Percentiles rank a stretch among this genome's conserved stretches.
Conservation (phyloP, 2,797 vertebrate species). For the Typhlichthys subterraneus region DNA sequence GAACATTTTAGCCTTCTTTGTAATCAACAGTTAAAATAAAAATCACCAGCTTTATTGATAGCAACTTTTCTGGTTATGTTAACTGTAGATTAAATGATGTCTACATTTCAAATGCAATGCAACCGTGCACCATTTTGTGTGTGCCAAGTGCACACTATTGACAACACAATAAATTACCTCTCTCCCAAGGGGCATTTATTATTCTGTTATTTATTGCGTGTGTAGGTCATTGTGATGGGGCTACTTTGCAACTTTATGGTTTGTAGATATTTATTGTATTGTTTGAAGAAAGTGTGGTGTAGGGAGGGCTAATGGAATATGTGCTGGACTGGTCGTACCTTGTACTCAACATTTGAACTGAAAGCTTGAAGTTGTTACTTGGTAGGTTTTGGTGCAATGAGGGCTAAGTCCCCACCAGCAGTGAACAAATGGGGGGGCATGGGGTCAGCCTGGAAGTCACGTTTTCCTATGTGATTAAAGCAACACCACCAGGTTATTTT, state of each 20-base stretch:
- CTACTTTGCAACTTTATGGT: background rate
- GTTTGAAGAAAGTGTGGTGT: background rate
- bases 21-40: constrained; percentile 36
- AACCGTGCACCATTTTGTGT: constrained; percentile 26
- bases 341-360: background rate
- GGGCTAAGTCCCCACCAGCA: background rate
- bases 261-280: background rate
- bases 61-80: constrained; percentile 32
- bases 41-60: constrained; percentile 27
- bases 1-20: constrained; percentile 65
- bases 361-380: background rate
- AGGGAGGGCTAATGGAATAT: background rate
- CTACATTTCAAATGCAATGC: constrained; percentile 44
- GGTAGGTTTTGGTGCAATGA: background rate
- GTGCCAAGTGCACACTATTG: constrained; percentile 7
- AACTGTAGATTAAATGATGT: constrained; percentile 27
- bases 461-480: background rate
- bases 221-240: background rate
- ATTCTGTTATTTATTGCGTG: background rate
- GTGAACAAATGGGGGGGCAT: background rate
- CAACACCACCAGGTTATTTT: background rate
- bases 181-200: background rate
- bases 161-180: background rate
- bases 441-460: background rate
- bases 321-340: no score